Evolutionary conservation across 1,140 invertebrate genomes (phyloP).

Genomic region (Caenorhabditis latens): DNA sequence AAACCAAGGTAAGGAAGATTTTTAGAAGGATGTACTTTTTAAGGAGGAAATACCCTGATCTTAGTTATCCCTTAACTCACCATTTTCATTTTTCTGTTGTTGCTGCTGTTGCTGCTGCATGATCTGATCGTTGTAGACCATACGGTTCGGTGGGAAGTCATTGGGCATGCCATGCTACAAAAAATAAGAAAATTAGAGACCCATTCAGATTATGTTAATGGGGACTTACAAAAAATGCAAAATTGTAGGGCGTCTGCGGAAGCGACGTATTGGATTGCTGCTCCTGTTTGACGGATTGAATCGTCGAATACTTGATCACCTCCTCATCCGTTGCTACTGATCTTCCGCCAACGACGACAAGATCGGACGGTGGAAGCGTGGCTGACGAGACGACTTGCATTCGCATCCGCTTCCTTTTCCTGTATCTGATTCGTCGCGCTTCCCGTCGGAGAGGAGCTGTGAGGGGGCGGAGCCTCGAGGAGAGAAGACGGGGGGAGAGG

Average conservation of each 20-base stretch:
- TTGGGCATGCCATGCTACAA: slow-evolving; percentile 29
- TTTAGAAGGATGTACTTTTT: too few relatives aligned
- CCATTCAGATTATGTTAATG: background rate
- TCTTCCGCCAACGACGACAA: slow-evolving; percentile 24
- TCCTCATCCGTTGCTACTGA: slow-evolving; percentile 17
- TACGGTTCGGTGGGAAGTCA: slow-evolving; percentile 23
- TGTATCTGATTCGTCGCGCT: slow-evolving; percentile 45
- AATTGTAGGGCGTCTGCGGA: slow-evolving; percentile 15
- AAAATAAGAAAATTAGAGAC: background rate
- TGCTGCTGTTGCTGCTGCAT: background rate
- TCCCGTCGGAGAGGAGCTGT: background rate
- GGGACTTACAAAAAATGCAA: slow-evolving; percentile 16
- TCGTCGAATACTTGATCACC: slow-evolving; percentile 50
- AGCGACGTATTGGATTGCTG: slow-evolving; percentile 43
- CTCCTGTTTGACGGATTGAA: slow-evolving; percentile 36
- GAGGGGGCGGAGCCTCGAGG: slow-evolving; percentile 1
- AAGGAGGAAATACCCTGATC: too few relatives aligned
- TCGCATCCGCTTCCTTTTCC: slow-evolving; percentile 54
- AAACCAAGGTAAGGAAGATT: too few relatives aligned
- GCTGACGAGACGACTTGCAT: slow-evolving; percentile 47
- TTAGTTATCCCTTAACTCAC: slow-evolving; percentile 3
- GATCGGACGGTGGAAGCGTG: slow-evolving; percentile 19
- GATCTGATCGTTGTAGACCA: background rate
- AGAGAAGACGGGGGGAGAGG: background rate
- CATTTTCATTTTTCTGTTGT: slow-evolving; percentile 29